phyloP scores from a whole-genome alignment of 2,113 vertebrate genomes.

The Dinomys branickii region DNA sequence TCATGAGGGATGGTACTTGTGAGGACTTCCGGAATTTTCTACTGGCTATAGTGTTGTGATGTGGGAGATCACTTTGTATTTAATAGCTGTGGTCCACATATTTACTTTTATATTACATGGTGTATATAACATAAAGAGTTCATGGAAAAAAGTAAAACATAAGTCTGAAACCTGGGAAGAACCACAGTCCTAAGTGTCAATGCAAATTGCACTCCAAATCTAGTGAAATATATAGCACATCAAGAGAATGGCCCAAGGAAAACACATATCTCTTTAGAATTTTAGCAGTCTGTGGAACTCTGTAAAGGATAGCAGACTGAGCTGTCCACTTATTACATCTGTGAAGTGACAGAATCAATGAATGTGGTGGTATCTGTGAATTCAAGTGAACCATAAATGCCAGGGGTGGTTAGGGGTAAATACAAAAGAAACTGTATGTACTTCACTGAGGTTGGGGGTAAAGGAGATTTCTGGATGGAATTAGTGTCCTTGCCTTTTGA shows the following conservation, averaged over 20 bases:
- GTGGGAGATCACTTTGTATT: neutral
- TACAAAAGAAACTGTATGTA: neutral
- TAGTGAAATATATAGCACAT: neutral
- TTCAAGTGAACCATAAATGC: neutral
- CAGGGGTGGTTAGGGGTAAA: rapidly evolving
- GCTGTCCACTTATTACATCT: neutral
- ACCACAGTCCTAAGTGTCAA: neutral
- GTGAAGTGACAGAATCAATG: neutral
- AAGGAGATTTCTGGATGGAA: neutral
- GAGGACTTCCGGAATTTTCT: neutral
- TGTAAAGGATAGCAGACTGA: neutral
- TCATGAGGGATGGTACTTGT: neutral
- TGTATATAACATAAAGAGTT: neutral
- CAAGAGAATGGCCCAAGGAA: neutral
- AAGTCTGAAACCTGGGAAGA: neutral
- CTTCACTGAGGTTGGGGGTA: too few species aligned
- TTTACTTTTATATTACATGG: neutral
- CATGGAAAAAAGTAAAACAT: neutral
- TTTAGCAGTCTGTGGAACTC: neutral
- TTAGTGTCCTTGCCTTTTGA: rapidly evolving
- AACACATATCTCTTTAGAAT: neutral
- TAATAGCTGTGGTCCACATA: neutral
- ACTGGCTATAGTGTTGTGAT: neutral
- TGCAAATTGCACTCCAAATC: neutral
- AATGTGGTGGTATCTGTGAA: neutral